phyloP scores from a whole-genome alignment of 2,797 vertebrate species.

The Hylomyscus alleni region DNA sequence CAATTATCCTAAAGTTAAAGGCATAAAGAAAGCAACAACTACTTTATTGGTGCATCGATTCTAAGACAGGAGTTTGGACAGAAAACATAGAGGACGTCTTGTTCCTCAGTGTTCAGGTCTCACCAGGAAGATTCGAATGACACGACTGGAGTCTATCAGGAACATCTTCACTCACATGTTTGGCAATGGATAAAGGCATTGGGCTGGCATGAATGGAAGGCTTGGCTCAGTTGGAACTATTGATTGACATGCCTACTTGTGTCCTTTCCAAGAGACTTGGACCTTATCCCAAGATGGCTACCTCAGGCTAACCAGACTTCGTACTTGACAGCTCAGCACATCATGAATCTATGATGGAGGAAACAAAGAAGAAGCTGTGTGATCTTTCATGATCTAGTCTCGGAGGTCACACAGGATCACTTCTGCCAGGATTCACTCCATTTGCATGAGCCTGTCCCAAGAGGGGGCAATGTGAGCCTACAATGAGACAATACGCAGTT shows the following conservation, averaged over 20 bases:
- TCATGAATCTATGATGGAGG: neutral
- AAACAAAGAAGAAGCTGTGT: neutral
- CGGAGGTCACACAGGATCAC: neutral
- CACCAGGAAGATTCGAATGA: neutral
- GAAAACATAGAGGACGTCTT: neutral
- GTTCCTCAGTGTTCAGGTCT: neutral
- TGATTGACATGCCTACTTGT: neutral
- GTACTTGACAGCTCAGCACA: neutral
- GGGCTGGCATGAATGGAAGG: neutral
- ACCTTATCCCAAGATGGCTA: neutral
- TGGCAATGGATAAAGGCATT: slow-evolving; percentile 5
- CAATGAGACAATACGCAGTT: neutral
- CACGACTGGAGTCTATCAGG: neutral
- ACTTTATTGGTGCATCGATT: neutral
- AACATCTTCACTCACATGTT: neutral
- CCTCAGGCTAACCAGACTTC: neutral
- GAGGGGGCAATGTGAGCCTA: neutral
- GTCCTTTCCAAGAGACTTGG: neutral
- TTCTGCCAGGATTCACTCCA: neutral
- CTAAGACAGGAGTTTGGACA: slow-evolving; percentile 14
- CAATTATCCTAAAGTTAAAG: neutral
- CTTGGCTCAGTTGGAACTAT: neutral
- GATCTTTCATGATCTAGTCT: neutral
- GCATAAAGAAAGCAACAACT: neutral
- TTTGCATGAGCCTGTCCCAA: neutral